phyloP scores from a whole-genome alignment of 1,140 invertebrate species.

The Euwallacea similis region DNA sequence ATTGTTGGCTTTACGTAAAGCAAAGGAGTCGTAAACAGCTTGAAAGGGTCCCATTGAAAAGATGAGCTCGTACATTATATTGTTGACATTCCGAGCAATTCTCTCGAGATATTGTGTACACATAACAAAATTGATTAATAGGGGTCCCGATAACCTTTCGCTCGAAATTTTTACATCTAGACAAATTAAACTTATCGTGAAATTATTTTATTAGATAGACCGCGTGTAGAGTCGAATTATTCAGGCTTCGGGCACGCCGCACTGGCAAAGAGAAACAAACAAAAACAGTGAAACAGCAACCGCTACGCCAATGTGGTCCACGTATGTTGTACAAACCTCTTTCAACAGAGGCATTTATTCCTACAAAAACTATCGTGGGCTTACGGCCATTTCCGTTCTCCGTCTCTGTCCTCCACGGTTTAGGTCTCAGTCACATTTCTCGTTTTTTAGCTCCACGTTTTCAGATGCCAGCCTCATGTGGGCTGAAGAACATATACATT shows the following conservation, averaged over 20 bases:
- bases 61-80: conserved; percentile 13
- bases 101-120: conserved; percentile 30
- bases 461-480: conserved; percentile 35
- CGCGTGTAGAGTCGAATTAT: background rate
- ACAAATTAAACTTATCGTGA: conserved; percentile 31
- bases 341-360: conserved; percentile 39
- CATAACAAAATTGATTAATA: conserved; percentile 33
- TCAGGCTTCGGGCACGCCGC: background rate
- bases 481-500: conserved; percentile 29
- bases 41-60: conserved; percentile 10
- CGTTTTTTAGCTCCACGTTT: conserved; percentile 34
- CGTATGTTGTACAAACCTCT: conserved; percentile 36
- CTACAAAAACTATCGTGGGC: conserved; percentile 38
- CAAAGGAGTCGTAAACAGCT: conserved; percentile 7
- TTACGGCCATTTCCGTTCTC: conserved; percentile 37
- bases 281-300: background rate
- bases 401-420: conserved; percentile 20
- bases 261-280: background rate
- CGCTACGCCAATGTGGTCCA: conserved; percentile 35
- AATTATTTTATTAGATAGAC: conserved; percentile 30
- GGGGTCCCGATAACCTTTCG: conserved; percentile 28
- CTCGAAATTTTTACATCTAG: conserved; percentile 30
- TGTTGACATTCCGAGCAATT: conserved; percentile 23
- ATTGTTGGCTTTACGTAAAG: conserved; percentile 4
- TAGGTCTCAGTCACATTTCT: conserved; percentile 21